Evolutionary conservation across 2,113 vertebrate genomes (phyloP).

Genomic region (Albula glossodonta): DNA sequence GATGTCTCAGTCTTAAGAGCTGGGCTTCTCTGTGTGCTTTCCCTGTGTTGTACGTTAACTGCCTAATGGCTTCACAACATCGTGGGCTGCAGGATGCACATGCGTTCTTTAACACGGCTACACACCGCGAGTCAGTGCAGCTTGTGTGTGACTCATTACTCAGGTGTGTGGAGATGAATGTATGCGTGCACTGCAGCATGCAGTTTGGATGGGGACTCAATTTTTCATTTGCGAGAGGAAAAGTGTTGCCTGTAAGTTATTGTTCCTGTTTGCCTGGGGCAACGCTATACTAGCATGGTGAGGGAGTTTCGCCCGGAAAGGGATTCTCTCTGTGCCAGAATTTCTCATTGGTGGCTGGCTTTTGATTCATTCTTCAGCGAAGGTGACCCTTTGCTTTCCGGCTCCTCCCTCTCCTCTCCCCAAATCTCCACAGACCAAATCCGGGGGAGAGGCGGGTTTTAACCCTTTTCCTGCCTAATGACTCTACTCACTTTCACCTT

Average conservation of each 20-base stretch:
- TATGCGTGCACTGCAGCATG: slow-evolving; percentile 39
- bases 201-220: slow-evolving; percentile 35
- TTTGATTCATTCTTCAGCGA: slow-evolving; percentile 32
- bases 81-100: too few species aligned
- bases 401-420: not conserved
- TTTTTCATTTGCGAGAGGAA: slow-evolving; percentile 49
- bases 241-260: slow-evolving; percentile 42
- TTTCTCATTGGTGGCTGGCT: slow-evolving; percentile 16
- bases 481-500: not conserved
- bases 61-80: too few species aligned
- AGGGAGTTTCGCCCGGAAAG: slow-evolving; percentile 20
- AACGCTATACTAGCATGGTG: slow-evolving; percentile 17
- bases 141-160: slow-evolving; percentile 29
- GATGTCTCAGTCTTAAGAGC: too few species aligned
- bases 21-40: too few species aligned
- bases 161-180: slow-evolving; percentile 28
- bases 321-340: slow-evolving; percentile 29
- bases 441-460: slow-evolving; percentile 5
- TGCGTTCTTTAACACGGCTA: too few species aligned
- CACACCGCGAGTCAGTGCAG: not conserved
- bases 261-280: slow-evolving; percentile 45
- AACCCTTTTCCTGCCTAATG: not conserved
- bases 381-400: slow-evolving; percentile 38
- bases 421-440: slow-evolving; percentile 6
- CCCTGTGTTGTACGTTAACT: too few species aligned